A percentile compares a stretch with the other conserved stretches of the same genome.
phyloP scores from a whole-genome alignment of 2,888 invertebrate genomes.

The Geophilus truncorum region DNA sequence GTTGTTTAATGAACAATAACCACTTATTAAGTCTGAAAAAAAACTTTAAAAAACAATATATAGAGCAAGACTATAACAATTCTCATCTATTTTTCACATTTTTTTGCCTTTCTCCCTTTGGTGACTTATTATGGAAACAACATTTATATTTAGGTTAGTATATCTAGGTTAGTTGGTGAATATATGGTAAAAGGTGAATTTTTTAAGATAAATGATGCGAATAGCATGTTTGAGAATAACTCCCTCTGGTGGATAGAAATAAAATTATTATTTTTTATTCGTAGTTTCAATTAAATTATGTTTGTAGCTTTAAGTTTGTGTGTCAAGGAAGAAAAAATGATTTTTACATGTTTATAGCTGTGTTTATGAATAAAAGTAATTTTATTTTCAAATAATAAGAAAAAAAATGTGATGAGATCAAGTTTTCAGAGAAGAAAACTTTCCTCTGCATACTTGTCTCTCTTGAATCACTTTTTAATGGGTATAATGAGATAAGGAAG shows the following conservation, averaged over 20 bases:
- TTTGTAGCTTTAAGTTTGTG: too few relatives aligned
- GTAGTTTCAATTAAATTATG: too few relatives aligned
- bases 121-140: neutral
- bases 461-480: neutral
- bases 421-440: neutral
- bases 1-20: neutral
- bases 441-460: neutral
- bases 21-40: neutral
- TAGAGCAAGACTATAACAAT: too few relatives aligned
- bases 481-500: neutral
- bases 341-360: neutral
- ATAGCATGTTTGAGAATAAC: neutral
- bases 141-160: neutral
- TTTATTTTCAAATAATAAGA: neutral
- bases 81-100: neutral
- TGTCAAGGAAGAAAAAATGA: neutral
- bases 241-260: too few relatives aligned
- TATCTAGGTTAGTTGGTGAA: neutral
- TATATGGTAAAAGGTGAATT: neutral
- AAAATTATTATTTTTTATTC: too few relatives aligned
- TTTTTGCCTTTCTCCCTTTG: too few relatives aligned
- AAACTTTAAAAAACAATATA: too few relatives aligned
- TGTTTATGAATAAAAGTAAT: neutral
- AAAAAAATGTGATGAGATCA: neutral
- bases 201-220: neutral